A percentile compares a stretch with the other conserved stretches of the same genome.
Conservation (phyloP, 1,140 invertebrate species). For the Caenorhabditis briggsae region DNA sequence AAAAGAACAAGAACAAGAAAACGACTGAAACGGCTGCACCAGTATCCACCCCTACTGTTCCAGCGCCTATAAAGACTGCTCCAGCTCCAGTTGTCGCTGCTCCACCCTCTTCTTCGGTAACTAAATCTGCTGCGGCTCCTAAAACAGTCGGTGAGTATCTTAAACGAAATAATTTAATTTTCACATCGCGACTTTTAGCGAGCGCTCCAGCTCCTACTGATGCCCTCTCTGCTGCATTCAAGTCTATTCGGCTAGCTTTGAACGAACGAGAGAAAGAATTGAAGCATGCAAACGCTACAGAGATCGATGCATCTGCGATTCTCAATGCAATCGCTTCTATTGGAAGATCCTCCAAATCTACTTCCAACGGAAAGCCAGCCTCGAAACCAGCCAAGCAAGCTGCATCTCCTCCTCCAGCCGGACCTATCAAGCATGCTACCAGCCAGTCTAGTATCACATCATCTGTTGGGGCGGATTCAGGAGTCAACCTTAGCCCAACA, state of each 20-base stretch:
- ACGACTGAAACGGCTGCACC: not conserved
- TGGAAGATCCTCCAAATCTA: slow-evolving; percentile 51
- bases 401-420: slow-evolving; percentile 25
- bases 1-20: slow-evolving; percentile 62
- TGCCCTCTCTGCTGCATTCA: slow-evolving; percentile 13
- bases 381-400: not conserved
- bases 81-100: slow-evolving; percentile 46
- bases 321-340: slow-evolving; percentile 51
- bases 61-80: slow-evolving; percentile 1
- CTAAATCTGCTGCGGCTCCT: slow-evolving; percentile 39
- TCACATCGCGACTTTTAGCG: not conserved
- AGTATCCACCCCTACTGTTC: not conserved
- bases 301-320: slow-evolving; percentile 50
- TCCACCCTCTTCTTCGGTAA: slow-evolving; percentile 49
- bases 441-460: slow-evolving; percentile 73
- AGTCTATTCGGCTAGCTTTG: slow-evolving; percentile 23
- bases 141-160: slow-evolving; percentile 20
- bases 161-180: not conserved
- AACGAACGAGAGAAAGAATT: slow-evolving; percentile 50
- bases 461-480: slow-evolving; percentile 73
- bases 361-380: slow-evolving; percentile 26
- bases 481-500: slow-evolving; percentile 69
- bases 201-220: slow-evolving; percentile 15
- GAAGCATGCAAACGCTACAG: slow-evolving; percentile 9
- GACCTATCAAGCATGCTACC: slow-evolving; percentile 70